phyloP scores from a whole-genome alignment of 2,797 vertebrate genomes.

The Lindbergichthys nudifrons region DNA sequence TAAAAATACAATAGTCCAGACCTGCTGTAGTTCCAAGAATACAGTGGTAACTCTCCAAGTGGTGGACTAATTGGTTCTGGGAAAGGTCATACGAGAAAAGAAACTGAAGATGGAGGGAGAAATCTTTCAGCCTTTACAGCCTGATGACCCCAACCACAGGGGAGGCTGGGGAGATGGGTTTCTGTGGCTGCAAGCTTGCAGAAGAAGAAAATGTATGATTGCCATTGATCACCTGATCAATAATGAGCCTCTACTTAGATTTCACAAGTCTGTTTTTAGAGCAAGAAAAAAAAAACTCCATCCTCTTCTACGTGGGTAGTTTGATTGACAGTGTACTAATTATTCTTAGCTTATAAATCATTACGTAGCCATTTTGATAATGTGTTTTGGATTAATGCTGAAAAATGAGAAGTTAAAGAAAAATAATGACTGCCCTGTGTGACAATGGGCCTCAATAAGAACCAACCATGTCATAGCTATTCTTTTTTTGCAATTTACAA shows the following conservation, averaged over 20 bases:
- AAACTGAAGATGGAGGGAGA: conserved; percentile 36
- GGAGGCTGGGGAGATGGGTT: conserved; percentile 47
- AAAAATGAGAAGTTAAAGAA: conserved; percentile 24
- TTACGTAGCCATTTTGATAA: conserved; percentile 34
- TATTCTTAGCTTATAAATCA: conserved; percentile 50
- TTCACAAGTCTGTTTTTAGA: conserved; percentile 55
- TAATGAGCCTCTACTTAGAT: conserved; percentile 56
- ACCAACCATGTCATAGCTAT: conserved; percentile 63
- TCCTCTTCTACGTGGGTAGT: conserved; percentile 30
- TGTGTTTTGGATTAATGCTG: conserved; percentile 51
- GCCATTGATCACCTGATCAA: conserved; percentile 69
- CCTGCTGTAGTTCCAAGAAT: conserved; percentile 16
- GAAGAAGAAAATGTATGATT: conserved; percentile 64
- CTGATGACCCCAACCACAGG: conserved; percentile 41
- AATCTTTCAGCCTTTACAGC: conserved; percentile 44
- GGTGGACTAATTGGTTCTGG: conserved; percentile 62
- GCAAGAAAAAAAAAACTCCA: background rate
- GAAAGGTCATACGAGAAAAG: conserved; percentile 58
- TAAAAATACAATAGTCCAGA: conserved; percentile 39
- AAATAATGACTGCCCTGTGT: conserved; percentile 53
- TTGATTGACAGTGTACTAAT: conserved; percentile 62
- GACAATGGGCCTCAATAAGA: conserved; percentile 57
- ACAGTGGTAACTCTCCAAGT: conserved; percentile 39
- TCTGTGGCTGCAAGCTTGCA: conserved; percentile 32
- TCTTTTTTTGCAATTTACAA: conserved; percentile 73